Conservation (phyloP, 2,113 vertebrate species). For the Delphinus delphis region DNA sequence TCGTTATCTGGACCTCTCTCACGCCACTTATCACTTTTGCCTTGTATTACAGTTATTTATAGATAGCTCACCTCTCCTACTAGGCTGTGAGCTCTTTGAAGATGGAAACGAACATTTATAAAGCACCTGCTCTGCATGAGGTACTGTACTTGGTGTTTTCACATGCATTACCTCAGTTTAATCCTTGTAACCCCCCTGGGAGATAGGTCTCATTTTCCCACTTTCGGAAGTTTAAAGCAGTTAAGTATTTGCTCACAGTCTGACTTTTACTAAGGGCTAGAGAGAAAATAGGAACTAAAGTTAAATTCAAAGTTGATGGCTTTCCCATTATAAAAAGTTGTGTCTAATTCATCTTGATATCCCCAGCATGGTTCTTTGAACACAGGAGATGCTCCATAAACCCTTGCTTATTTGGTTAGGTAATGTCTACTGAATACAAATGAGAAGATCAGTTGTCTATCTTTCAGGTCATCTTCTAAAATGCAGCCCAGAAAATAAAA, state of each 20-base stretch:
- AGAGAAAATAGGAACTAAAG: not conserved
- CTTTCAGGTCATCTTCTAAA: constrained; percentile 49
- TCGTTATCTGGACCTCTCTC: not conserved
- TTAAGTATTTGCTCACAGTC: not conserved
- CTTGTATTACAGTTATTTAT: constrained; percentile 15
- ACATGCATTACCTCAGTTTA: not conserved
- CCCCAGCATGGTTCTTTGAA: not conserved
- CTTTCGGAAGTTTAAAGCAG: not conserved
- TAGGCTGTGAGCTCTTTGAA: constrained; percentile 6
- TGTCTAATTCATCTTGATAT: not conserved
- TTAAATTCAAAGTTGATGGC: not conserved
- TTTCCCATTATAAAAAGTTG: not conserved
- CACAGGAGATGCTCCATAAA: not conserved
- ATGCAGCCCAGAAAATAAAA: constrained; percentile 46
- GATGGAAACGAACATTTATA: constrained; percentile 1
- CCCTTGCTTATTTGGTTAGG: not conserved
- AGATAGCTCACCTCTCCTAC: not conserved
- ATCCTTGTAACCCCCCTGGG: not conserved
- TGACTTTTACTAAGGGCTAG: not conserved
- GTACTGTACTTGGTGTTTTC: not conserved
- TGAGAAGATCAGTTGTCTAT: not conserved
- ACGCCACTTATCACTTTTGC: not conserved
- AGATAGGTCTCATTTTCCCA: not conserved
- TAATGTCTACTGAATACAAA: not conserved
- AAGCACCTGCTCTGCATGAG: not conserved